Evolutionary conservation across 2,113 vertebrate species (phyloP).

Genomic region (Prinia subflava): DNA sequence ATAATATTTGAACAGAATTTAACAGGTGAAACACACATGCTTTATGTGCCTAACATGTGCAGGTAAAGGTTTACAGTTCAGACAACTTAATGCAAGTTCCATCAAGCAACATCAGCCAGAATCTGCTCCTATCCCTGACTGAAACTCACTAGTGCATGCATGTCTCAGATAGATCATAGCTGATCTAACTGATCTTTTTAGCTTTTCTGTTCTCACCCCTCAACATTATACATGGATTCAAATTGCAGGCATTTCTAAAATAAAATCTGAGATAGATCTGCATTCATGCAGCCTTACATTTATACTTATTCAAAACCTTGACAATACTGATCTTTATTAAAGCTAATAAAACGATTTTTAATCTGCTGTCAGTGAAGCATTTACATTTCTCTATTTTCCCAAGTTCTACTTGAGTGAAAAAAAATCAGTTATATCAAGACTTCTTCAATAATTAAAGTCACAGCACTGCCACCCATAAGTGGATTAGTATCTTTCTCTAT

Average conservation of each 20-base stretch:
- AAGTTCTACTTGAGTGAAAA: conserved; percentile 37
- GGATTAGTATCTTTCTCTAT: conserved; percentile 22
- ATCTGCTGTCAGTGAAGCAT: conserved; percentile 34
- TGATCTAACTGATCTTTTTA: not conserved
- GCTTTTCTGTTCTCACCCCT: not conserved
- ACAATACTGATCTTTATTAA: conserved; percentile 32
- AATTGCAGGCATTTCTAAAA: not conserved
- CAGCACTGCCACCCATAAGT: not conserved
- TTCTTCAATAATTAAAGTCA: conserved; percentile 21
- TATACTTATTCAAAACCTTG: not conserved
- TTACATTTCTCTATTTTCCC: conserved; percentile 29
- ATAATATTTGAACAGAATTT: not conserved
- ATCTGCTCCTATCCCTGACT: not conserved
- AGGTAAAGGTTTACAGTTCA: not conserved
- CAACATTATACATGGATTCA: not conserved
- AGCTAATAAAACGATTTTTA: conserved; percentile 27
- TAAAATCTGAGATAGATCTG: not conserved
- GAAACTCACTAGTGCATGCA: not conserved
- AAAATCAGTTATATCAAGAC: not conserved
- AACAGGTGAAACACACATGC: not conserved
- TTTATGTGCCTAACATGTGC: not conserved
- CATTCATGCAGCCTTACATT: not conserved
- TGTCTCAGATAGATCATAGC: not conserved
- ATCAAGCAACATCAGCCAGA: not conserved
- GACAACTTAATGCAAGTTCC: not conserved